A percentile compares a stretch with the other conserved stretches of the same genome.
These are phyloP conservation scores for Anthoscopus minutus DNA, from an alignment of 2,113 vertebrate genomes.

Conservation along the genomic window DNA sequence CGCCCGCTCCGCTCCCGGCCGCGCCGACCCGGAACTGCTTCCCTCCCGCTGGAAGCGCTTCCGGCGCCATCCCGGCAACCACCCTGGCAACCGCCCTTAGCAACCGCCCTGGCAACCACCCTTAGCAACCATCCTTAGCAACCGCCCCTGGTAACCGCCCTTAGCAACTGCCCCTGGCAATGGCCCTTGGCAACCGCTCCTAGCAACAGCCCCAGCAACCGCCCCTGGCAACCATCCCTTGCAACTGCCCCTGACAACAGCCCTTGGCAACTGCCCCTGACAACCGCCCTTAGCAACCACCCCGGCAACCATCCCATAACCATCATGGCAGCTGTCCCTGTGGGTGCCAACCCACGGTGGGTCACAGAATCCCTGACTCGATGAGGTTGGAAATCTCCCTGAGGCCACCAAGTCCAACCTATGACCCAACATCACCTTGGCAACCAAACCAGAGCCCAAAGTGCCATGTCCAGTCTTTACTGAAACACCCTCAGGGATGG, in stretches of 20 bases:
- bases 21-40: neutral
- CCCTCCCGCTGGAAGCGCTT: neutral
- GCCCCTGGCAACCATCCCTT: neutral
- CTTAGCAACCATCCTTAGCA: neutral
- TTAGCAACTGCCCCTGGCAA: accelerated
- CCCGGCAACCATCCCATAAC: neutral
- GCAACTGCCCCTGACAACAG: neutral
- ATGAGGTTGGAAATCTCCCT: neutral
- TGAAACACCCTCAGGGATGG: neutral
- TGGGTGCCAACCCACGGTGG: accelerated
- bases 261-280: accelerated
- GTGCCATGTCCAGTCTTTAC: too few relatives aligned
- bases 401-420: neutral
- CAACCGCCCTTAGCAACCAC: neutral
- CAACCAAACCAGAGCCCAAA: neutral
- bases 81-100: too few relatives aligned
- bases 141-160: neutral
- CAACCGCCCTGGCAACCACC: neutral
- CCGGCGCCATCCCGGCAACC: too few relatives aligned
- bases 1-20: neutral
- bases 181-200: neutral
- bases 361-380: too few relatives aligned
- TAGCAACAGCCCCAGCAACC: accelerated
- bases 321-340: neutral
- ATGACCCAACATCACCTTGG: too few relatives aligned